Evolutionary conservation across 2,888 invertebrate genomes (phyloP).

Genomic region (Eilema griseolum): DNA sequence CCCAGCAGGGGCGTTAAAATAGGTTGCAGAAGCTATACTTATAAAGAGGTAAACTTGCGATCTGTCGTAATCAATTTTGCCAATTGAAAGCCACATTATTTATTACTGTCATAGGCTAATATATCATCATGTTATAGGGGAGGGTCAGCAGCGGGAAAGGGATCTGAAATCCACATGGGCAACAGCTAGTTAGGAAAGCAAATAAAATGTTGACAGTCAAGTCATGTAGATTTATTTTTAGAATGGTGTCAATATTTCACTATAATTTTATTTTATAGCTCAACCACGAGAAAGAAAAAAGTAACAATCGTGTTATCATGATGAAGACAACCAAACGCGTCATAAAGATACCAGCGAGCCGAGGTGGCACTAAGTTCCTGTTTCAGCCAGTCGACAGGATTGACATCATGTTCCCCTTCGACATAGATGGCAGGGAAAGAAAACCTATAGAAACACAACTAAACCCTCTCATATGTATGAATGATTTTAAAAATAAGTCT

Average conservation of each 20-base stretch:
- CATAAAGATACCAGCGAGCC: slow-evolving; percentile 88
- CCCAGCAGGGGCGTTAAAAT: no score
- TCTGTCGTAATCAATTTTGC: no score
- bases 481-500: slow-evolving; percentile 73
- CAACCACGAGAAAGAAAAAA: slow-evolving; percentile 85
- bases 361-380: slow-evolving; percentile 72
- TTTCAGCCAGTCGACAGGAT: slow-evolving; percentile 77
- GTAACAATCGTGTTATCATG: slow-evolving; percentile 88
- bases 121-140: no score
- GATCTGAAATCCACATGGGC: no score
- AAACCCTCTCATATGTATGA: slow-evolving; percentile 69
- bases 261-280: slow-evolving; percentile 71
- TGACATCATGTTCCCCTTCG: slow-evolving; percentile 79
- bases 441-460: slow-evolving; percentile 66
- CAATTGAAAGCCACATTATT: no score
- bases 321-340: slow-evolving; percentile 91
- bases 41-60: no score
- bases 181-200: no score
- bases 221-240: no score
- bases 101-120: no score
- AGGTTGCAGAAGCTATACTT: no score
- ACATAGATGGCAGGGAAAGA: slow-evolving; percentile 66
- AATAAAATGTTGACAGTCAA: no score
- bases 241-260: background rate
- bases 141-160: no score